Base-by-base conservation (phyloP, 2,888 invertebrate genomes). In the Sceliomorpha sp. region DNA sequence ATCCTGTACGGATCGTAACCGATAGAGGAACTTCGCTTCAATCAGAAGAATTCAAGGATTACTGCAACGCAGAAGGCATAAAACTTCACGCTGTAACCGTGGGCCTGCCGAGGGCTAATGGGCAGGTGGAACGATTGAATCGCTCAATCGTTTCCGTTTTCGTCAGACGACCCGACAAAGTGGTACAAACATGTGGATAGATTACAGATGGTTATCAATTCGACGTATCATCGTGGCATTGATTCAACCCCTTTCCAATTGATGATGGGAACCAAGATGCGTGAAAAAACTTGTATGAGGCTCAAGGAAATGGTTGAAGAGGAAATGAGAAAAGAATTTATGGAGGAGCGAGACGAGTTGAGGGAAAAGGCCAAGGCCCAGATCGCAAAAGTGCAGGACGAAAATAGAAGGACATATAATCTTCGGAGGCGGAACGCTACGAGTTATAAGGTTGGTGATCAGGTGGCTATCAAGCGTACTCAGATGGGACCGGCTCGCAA, bases 401-500 rank as follows among this genome's bases (percentile, higher is more conserved):
- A 73, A 59, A 74, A 72, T 24, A 8, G 51, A 5, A 31, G 37
- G 13, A 58, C n/a, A 0, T 74, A 53, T 15, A 63, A 73, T 27
- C 20, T 27, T 3, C 29, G 39, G 13, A 15, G 69, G 31, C 42
- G 48, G 9, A 14, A 12, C 1, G 60, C 70, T 5, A 40, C 10
- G 0, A 40, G 60, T 47, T 79, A 77, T 59, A 20, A 67, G 9
- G 45, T 62, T 9, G 73, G 53, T 13, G 72, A 78, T 31, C 24
- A 77, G 26, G 82, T 85, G 1, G 81, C 81, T 5, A 85, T 85
- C n/a, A 80, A 84, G 60, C 51, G 82, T 17, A 84, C 83, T 0
- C 60, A 60, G 3, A 14, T 55, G 0, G 36, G 44, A 10, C 53
- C 66, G 0, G 64, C 56, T 1, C 37, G 80, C 2, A 88, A 88